Conservation (phyloP, 2,888 invertebrate genomes). For the Nemoura dubitans region DNA sequence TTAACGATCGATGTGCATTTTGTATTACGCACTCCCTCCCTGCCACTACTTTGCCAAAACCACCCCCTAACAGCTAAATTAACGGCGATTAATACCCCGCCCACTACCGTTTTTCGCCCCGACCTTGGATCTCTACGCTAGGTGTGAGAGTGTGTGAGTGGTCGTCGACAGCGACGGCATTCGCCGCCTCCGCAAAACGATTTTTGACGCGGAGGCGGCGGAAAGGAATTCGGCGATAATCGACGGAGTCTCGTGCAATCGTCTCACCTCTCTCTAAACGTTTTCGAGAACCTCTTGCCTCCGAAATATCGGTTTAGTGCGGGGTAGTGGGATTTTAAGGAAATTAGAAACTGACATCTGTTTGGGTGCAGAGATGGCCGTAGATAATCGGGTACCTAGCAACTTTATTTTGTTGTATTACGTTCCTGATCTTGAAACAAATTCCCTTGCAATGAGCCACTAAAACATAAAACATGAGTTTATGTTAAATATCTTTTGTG, state of each 20-base stretch:
- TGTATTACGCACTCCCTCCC: conserved; percentile 48
- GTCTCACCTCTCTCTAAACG: neutral
- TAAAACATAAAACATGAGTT: no score
- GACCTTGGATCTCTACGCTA: neutral
- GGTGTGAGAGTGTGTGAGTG: conserved; percentile 51
- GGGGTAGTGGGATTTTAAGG: neutral
- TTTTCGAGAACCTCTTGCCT: neutral
- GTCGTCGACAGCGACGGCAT: conserved; percentile 43
- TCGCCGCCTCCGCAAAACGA: neutral
- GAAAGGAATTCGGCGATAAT: neutral
- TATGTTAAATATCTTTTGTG: no score
- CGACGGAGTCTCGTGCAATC: no score
- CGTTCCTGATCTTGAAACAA: no score
- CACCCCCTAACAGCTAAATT: neutral
- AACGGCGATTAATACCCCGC: conserved; percentile 46
- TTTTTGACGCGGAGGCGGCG: conserved; percentile 32
- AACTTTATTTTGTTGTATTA: no score
- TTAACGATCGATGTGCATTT: conserved; percentile 51
- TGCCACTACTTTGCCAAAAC: neutral
- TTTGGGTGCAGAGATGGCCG: no score
- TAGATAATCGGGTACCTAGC: no score
- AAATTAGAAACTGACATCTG: no score
- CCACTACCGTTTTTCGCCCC: conserved; percentile 37
- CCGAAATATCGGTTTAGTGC: neutral
- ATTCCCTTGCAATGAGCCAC: no score